These are phyloP conservation scores for Sminthurinus aureus DNA, from an alignment of 2,888 invertebrate genomes.

Conservation along the genomic window DNA sequence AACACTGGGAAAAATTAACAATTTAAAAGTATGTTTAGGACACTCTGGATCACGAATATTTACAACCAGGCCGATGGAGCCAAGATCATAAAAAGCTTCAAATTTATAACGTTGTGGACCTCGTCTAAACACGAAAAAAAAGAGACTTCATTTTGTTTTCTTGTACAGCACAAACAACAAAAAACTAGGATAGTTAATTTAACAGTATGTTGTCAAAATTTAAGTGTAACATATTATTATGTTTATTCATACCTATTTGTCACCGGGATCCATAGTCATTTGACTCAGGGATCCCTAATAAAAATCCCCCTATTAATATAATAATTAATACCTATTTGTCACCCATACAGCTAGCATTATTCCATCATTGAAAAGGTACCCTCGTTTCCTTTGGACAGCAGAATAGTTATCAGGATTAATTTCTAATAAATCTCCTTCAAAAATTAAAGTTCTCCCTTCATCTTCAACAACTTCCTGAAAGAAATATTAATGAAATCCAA, in stretches of 20 bases:
- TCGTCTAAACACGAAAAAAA: slow-evolving; percentile 63
- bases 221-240: not conserved
- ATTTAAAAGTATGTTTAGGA: slow-evolving; percentile 91
- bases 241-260: slow-evolving; percentile 69
- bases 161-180: not conserved
- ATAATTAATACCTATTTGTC: slow-evolving; percentile 68
- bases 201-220: not conserved
- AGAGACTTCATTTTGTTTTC: not conserved
- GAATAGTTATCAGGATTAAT: slow-evolving; percentile 86
- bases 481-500: slow-evolving; percentile 8
- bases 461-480: slow-evolving; percentile 76
- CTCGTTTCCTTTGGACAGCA: slow-evolving; percentile 86
- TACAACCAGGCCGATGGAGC: slow-evolving; percentile 85
- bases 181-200: not conserved
- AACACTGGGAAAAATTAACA: slow-evolving; percentile 81
- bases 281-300: no score
- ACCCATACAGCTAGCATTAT: slow-evolving; percentile 87
- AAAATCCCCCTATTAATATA: no score
- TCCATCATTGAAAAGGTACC: slow-evolving; percentile 91
- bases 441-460: slow-evolving; percentile 78
- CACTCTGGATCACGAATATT: slow-evolving; percentile 90
- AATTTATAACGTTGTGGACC: slow-evolving; percentile 84
- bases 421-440: slow-evolving; percentile 91
- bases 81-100: slow-evolving; percentile 83
- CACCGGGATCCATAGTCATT: slow-evolving; percentile 65